Conservation (phyloP, 2,888 invertebrate species). For the Diachrysia chrysitis region DNA sequence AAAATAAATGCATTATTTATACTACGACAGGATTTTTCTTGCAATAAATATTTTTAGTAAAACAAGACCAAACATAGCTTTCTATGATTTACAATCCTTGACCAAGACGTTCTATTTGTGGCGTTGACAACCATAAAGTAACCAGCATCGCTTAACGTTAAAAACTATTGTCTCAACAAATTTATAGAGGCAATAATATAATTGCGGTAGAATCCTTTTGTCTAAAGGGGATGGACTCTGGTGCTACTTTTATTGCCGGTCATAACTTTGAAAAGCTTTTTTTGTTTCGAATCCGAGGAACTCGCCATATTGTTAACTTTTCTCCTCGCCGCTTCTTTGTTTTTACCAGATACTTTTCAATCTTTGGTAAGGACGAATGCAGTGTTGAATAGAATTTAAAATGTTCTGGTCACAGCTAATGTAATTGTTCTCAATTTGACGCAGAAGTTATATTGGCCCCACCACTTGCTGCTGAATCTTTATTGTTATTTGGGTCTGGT, state of each 20-base stretch:
- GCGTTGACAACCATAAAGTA: conserved; percentile 79
- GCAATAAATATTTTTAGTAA: conserved; percentile 50
- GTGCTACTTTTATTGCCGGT: conserved; percentile 75
- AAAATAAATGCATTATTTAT: conserved; percentile 2
- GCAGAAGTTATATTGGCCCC: conserved; percentile 70
- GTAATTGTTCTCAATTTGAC: conserved; percentile 72
- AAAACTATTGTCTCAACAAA: conserved; percentile 75
- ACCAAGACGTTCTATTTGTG: conserved; percentile 73
- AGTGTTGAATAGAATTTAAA: conserved; percentile 69
- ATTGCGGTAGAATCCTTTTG: conserved; percentile 81
- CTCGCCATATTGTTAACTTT: conserved; percentile 73
- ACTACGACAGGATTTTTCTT: background rate
- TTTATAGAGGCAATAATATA: conserved; percentile 81
- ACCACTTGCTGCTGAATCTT: conserved; percentile 72
- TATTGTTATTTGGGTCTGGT: conserved; percentile 70
- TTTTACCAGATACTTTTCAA: conserved; percentile 63
- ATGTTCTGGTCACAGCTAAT: conserved; percentile 73
- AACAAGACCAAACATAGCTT: conserved; percentile 62
- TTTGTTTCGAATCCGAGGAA: conserved; percentile 70
- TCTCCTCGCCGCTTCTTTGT: conserved; percentile 65
- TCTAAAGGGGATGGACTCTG: conserved; percentile 65
- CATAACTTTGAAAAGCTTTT: conserved; percentile 73
- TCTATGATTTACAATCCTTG: conserved; percentile 68
- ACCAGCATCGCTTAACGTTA: conserved; percentile 64
- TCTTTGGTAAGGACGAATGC: conserved; percentile 27